Conservation (phyloP, 2,797 vertebrate genomes). For the Ficedula albicollis region DNA sequence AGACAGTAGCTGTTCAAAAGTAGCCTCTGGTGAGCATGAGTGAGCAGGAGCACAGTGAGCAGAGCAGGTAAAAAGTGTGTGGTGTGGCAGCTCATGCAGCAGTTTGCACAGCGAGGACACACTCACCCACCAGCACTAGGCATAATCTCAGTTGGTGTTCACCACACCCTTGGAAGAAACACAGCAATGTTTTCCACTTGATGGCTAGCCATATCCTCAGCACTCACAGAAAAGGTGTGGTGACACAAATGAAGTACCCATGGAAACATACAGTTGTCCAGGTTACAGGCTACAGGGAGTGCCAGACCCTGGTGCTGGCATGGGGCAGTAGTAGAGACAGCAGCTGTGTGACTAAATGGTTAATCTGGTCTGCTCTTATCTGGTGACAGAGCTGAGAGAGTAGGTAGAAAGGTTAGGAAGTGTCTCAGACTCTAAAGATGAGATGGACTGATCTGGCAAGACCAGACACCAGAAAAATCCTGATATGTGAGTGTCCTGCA, state of each 20-base stretch:
- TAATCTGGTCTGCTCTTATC: neutral
- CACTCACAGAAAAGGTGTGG: neutral
- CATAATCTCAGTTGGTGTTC: neutral
- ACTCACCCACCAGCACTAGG: no score
- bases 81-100: neutral
- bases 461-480: neutral
- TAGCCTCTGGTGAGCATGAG: neutral
- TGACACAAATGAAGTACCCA: rapidly evolving
- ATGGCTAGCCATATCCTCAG: neutral
- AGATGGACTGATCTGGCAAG: neutral
- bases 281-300: neutral
- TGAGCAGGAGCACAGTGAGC: neutral
- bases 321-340: neutral
- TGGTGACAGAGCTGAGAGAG: neutral
- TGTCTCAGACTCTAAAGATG: neutral
- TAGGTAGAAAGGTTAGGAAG: neutral
- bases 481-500: neutral
- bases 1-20: no score
- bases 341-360: neutral
- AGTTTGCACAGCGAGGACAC: rapidly evolving
- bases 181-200: neutral
- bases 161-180: neutral
- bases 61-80: rapidly evolving
- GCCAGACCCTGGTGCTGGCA: neutral
- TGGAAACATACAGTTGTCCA: neutral